Percentiles rank a stretch among this genome's conserved stretches.
phyloP scores from a whole-genome alignment of 2,888 invertebrate genomes.

The Taphrorychus bicolor region DNA sequence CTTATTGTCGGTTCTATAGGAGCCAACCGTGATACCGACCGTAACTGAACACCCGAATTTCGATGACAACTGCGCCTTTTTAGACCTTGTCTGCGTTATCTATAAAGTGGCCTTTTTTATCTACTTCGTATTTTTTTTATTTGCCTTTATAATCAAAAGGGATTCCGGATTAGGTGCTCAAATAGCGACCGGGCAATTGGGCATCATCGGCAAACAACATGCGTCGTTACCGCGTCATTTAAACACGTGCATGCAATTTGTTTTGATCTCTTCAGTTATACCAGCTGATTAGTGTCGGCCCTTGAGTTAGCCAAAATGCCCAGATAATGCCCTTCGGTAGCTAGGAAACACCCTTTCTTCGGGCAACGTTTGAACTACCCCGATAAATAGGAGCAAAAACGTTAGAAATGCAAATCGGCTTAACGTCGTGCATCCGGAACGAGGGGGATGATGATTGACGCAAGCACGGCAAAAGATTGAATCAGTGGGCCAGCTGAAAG shows the following conservation, averaged over 20 bases:
- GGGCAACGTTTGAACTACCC: constrained; percentile 17
- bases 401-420: constrained; percentile 47
- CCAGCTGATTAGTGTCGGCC: constrained; percentile 14
- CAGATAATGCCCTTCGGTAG: constrained; percentile 24
- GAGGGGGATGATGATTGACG: constrained; percentile 7
- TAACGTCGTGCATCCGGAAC: constrained; percentile 25
- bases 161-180: no score
- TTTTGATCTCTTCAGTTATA: constrained; percentile 17
- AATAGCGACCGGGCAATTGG: no score
- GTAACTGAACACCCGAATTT: constrained; percentile 52
- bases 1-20: constrained; percentile 51
- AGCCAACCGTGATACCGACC: constrained; percentile 38
- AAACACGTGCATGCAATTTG: constrained; percentile 31
- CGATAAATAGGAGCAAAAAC: constrained; percentile 30
- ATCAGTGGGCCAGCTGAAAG: not conserved
- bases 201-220: no score
- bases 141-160: not conserved
- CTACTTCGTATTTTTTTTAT: constrained; percentile 17
- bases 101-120: constrained; percentile 45
- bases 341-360: constrained; percentile 38
- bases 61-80: constrained; percentile 46
- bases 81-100: constrained; percentile 44
- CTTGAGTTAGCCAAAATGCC: constrained; percentile 13
- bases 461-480: constrained; percentile 14
- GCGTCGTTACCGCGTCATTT: no score